Base-by-base conservation (phyloP, 2,113 vertebrate genomes). In the Henicopernis longicauda region DNA sequence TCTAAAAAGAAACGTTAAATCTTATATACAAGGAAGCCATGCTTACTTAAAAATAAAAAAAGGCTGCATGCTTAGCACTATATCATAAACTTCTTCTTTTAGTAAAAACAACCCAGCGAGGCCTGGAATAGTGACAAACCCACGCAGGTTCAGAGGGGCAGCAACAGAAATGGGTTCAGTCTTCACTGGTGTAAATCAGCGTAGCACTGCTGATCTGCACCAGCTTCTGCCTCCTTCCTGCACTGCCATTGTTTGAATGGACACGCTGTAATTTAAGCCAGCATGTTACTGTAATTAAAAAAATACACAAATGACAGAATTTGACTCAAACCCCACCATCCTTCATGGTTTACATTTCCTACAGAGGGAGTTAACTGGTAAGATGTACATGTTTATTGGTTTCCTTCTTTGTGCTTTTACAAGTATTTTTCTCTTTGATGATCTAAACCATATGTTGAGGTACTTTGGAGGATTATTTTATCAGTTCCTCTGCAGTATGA, bases 381-480 rank as follows among this genome's bases (percentile, higher is more conserved):
- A 94, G 94, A 97, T 88, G 91, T 91, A 92, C 73, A 50, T 95
- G 96, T 97, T 98, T 97, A 96, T 94, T 95, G 97, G 95, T 96
- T 96, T 82, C 92, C 93, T 86, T 95, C 93, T 88, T 50, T 95
- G 93, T 94, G 84, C 84, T 97, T 97, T 98, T 98, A 97, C 96
- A 97, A 96, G 96, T 95, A 91, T 97, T 97, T 98, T 96, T 97
- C 91, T 97, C 96, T 97, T 97, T 97, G 96, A 97, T 98, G 96
- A 98, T 98, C 96, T 97, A 97, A 98, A 98, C 96, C 97, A 97
- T 97, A 98, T 98, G 97, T 96, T 36, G 93, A 98, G 96, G 90
- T 97, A 94, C 96, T 98, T 97, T 96, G 92, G 97, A 95, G 97
- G 97, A 97, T 97, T 97, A 96, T 97, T 98, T 98, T 98, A 98